Conservation (phyloP, 2,113 vertebrate genomes). For the Tetraodon nigroviridis region DNA sequence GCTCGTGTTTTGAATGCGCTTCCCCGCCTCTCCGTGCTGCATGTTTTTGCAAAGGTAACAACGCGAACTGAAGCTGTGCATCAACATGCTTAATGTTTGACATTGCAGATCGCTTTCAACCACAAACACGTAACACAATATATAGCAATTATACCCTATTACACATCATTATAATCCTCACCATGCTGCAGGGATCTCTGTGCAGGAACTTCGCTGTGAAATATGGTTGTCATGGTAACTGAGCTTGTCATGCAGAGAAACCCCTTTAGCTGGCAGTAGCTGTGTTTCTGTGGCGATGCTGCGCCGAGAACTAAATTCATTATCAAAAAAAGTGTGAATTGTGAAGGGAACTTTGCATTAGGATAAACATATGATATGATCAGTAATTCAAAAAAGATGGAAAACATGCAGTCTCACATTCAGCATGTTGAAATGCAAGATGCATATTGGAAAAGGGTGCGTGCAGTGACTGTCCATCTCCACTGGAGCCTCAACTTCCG, state of each 20-base stretch:
- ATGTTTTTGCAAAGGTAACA: neutral
- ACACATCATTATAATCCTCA: neutral
- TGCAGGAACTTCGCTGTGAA: slow-evolving; percentile 36
- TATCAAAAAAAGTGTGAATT: neutral
- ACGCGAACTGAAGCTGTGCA: slow-evolving; percentile 11
- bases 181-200: slow-evolving; percentile 31
- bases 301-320: slow-evolving; percentile 12
- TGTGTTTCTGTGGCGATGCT: slow-evolving; percentile 45
- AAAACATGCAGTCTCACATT: no score
- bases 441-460: neutral
- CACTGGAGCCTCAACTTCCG: slow-evolving; percentile 52
- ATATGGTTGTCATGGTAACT: slow-evolving; percentile 56
- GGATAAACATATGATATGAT: slow-evolving; percentile 1
- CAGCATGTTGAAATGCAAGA: neutral
- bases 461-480: slow-evolving; percentile 39
- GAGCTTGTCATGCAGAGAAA: slow-evolving; percentile 32
- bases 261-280: slow-evolving; percentile 21
- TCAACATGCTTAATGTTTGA: neutral
- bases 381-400: no score
- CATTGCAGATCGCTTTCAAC: neutral
- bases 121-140: neutral
- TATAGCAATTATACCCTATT: neutral
- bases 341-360: slow-evolving; percentile 1
- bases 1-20: slow-evolving; percentile 6
- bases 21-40: slow-evolving; percentile 13